A percentile compares a stretch with the other conserved stretches of the same genome.
These are phyloP conservation scores for Thalassarche chlororhynchos DNA, from an alignment of 2,113 vertebrate species.

Conservation along the genomic window DNA sequence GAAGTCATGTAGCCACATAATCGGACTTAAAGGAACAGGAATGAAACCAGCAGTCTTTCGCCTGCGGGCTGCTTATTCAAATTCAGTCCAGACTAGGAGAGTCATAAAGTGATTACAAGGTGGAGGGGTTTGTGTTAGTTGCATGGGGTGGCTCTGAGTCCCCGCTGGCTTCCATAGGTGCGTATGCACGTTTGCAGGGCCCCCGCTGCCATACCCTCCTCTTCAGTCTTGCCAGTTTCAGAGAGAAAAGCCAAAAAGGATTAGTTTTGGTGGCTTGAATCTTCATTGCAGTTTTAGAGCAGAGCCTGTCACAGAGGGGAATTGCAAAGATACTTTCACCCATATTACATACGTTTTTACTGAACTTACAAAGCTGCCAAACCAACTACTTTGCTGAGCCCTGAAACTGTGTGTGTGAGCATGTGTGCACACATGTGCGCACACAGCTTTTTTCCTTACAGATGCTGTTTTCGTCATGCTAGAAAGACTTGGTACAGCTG, in stretches of 20 bases:
- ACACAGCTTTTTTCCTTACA: not conserved
- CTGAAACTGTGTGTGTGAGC: not conserved
- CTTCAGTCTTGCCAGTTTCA: not conserved
- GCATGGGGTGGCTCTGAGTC: not conserved
- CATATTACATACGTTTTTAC: not conserved
- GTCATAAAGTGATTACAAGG: not conserved
- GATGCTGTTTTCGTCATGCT: conserved; percentile 13
- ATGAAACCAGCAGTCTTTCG: not conserved
- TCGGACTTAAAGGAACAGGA: not conserved
- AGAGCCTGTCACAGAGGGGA: not conserved
- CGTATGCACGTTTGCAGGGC: rapidly evolving
- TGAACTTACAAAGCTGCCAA: not conserved
- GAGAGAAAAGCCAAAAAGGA: not conserved
- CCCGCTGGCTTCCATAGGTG: not conserved
- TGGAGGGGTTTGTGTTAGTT: not conserved
- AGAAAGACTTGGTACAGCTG: conserved; percentile 6
- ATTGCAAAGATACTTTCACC: not conserved
- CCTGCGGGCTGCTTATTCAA: not conserved
- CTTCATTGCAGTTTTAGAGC: not conserved
- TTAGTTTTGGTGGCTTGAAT: not conserved
- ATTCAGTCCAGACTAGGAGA: not conserved
- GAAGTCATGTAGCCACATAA: not conserved
- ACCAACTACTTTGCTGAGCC: not conserved
- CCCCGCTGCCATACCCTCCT: rapidly evolving
- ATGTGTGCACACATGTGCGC: not conserved